phyloP scores from a whole-genome alignment of 2,797 vertebrate genomes.

The Sebastes dallii region DNA sequence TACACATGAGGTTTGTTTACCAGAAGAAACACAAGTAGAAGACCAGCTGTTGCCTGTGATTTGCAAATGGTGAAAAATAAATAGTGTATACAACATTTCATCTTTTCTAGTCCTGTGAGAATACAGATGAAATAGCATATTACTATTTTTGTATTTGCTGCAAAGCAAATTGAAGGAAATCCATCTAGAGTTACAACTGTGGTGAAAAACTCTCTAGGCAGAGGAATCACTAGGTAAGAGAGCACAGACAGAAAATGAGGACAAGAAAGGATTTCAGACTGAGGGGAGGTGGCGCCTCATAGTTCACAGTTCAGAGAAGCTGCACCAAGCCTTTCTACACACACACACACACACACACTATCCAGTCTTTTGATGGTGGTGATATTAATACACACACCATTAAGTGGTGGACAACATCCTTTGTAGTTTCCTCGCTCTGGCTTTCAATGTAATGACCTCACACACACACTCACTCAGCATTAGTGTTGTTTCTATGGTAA shows the following conservation, averaged over 20 bases:
- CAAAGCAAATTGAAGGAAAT: neutral
- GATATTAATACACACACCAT: constrained; percentile 69
- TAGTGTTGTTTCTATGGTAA: constrained; percentile 79
- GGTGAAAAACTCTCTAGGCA: neutral
- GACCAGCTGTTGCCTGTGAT: neutral
- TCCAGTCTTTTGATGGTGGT: constrained; percentile 70
- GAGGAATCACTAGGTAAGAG: neutral
- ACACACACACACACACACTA: neutral
- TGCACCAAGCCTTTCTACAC: neutral
- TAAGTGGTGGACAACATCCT: constrained; percentile 73
- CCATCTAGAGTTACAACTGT: neutral
- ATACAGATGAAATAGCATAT: neutral
- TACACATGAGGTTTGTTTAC: constrained; percentile 12
- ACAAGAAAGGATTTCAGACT: constrained; percentile 26
- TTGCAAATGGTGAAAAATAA: constrained; percentile 12
- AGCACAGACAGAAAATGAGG: neutral
- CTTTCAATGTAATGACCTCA: constrained; percentile 74
- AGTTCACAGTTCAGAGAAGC: constrained; percentile 44
- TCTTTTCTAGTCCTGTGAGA: neutral
- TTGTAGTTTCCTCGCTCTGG: constrained; percentile 70
- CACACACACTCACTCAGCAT: constrained; percentile 62
- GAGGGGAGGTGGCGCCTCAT: constrained; percentile 5
- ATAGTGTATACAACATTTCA: neutral
- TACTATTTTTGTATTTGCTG: neutral
- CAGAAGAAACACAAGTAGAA: neutral